Percentiles rank a stretch among this genome's conserved stretches.
phyloP scores from a whole-genome alignment of 2,797 vertebrate species.

The Staurois parvus region DNA sequence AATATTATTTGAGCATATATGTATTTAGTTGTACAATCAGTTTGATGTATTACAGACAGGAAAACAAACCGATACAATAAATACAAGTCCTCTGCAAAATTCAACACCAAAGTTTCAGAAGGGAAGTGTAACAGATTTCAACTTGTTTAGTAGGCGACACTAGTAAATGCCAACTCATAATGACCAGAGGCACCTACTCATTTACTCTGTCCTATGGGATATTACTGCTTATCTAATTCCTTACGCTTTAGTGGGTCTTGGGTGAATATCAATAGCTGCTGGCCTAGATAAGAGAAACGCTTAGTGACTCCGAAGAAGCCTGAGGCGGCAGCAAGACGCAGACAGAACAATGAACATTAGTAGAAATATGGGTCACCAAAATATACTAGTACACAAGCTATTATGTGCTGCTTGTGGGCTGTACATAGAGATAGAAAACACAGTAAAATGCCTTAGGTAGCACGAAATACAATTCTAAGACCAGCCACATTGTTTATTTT shows the following conservation, averaged over 20 bases:
- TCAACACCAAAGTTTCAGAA: neutral
- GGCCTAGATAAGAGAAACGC: constrained; percentile 53
- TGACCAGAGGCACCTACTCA: constrained; percentile 43
- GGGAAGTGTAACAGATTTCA: constrained; percentile 37
- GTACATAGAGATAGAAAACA: constrained; percentile 26
- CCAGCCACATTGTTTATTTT: constrained; percentile 37
- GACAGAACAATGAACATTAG: constrained; percentile 40
- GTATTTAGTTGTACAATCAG: no score
- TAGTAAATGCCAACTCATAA: constrained; percentile 33
- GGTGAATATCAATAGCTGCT: constrained; percentile 55
- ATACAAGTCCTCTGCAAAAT: neutral
- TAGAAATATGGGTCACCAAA: constrained; percentile 37
- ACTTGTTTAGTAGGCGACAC: constrained; percentile 13
- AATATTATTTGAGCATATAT: no score
- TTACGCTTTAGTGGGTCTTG: constrained; percentile 33
- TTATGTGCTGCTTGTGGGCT: constrained; percentile 25
- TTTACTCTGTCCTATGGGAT: constrained; percentile 45
- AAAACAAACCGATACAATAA: neutral
- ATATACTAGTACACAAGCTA: constrained; percentile 34
- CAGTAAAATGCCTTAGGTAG: constrained; percentile 20
- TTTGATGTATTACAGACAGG: no score
- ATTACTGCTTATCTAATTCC: constrained; percentile 47
- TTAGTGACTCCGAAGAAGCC: constrained; percentile 44
- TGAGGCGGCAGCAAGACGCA: constrained; percentile 18
- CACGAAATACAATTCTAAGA: constrained; percentile 26